Conservation (phyloP, 2,113 vertebrate species). For the Elephas maximus region DNA sequence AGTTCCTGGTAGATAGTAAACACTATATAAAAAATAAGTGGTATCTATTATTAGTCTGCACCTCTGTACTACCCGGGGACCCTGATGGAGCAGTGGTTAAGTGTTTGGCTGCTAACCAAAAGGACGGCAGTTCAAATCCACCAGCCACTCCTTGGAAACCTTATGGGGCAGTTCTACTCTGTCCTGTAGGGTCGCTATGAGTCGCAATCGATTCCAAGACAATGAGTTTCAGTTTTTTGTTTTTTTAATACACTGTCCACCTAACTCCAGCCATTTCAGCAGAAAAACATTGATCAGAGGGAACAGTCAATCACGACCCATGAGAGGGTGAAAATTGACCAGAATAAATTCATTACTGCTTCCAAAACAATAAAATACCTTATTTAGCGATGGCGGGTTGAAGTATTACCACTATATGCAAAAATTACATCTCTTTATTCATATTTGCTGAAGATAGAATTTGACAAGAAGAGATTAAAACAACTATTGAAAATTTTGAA, state of each 20-base stretch:
- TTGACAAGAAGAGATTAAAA: conserved; percentile 10
- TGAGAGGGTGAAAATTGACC: not conserved
- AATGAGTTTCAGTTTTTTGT: no score
- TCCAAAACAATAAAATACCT: not conserved
- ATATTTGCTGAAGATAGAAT: conserved; percentile 8
- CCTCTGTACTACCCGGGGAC: not conserved
- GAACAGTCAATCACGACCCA: not conserved
- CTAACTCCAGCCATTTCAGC: not conserved
- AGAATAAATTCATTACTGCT: not conserved
- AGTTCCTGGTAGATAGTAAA: not conserved
- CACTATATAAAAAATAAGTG: not conserved
- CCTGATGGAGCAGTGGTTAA: no score
- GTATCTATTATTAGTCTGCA: not conserved
- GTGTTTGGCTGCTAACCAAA: no score
- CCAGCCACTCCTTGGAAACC: no score
- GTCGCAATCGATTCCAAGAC: no score
- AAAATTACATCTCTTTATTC: not conserved
- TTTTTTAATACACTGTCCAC: no score
- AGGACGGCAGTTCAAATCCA: no score
- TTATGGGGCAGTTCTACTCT: no score
- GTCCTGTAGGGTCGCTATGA: no score
- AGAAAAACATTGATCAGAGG: not conserved
- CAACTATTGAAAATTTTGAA: not conserved
- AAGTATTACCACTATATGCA: not conserved
- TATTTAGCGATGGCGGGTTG: not conserved